Evolutionary conservation across 2,113 vertebrate species (phyloP), one percentile per base, ranked within the genome.

Genomic region (Cinclus mexicanus): DNA sequence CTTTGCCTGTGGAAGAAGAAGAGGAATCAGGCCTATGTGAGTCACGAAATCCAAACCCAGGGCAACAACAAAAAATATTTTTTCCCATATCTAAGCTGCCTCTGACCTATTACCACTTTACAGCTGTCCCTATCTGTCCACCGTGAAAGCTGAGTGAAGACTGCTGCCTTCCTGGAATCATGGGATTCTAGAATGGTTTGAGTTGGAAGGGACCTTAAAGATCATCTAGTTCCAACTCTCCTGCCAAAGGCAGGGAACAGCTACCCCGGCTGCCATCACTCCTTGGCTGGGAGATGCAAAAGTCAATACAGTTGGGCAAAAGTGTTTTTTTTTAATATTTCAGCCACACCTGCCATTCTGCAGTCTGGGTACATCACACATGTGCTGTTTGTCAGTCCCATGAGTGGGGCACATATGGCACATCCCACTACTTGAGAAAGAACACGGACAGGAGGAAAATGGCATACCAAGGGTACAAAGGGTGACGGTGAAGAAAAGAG

Each of bases 71-170:
- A 46, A 0, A 3, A 0, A 5, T 18, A 7, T 12, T 76, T 76
- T 31, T 1, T 16, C 16, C 10, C 18, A 22, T 72, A 72, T 92
- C 89, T 60, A 63, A 83, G 20, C 35, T 83, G 49, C 6, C 25
- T 77, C 31, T 89, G 42, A 86, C 35, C 26, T 50, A 49, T 44
- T 26, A 60, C 8, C 1, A 4, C 64, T 52, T 80, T 79, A 19
- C 1, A 9, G 7, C 39, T 60, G 22, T 37, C 11, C 12, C 24
- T 56, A 9, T 0, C 0, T 17, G 23, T 44, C 31, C 5, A 5
- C 46, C 53, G n/a, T 31, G 16, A 68, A 68, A 71, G 37, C 44
- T 60, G 49, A 44, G 49, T 26, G 42, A 77, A 67, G 39, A 39
- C 12, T 70, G 10, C 22, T 63, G 64, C 64, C 31, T 56, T 56